Conservation (phyloP, 2,113 vertebrate species). For the Aix galericulata region DNA sequence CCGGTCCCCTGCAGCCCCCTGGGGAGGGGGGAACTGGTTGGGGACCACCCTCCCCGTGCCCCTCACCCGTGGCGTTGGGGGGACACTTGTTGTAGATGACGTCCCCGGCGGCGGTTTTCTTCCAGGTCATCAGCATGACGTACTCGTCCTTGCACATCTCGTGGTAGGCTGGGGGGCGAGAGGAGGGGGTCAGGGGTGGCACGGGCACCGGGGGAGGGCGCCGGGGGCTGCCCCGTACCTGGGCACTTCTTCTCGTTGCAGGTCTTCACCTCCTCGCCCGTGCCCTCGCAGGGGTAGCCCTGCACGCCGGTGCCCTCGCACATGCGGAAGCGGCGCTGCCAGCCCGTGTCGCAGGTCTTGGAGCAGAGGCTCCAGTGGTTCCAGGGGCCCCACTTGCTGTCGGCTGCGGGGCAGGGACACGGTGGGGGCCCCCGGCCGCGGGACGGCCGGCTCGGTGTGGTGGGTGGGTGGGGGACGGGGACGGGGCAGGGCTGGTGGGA, state of each 20-base stretch:
- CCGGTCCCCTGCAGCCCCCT: rapidly evolving
- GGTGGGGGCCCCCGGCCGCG: background rate
- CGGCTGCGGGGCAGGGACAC: conserved; percentile 70
- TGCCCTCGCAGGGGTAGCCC: conserved; percentile 93
- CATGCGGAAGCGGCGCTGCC: conserved; percentile 95
- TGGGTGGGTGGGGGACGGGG: rapidly evolving
- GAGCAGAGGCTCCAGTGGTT: conserved; percentile 97
- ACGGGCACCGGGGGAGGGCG: background rate
- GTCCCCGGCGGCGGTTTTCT: conserved; percentile 93
- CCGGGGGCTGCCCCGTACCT: conserved; percentile 70
- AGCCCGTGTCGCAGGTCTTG: conserved; percentile 95
- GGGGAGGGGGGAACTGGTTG: rapidly evolving
- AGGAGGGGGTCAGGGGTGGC: background rate
- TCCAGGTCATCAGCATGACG: conserved; percentile 90
- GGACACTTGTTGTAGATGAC: conserved; percentile 98
- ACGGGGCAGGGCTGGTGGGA: background rate
- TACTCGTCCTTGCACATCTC: conserved; percentile 96
- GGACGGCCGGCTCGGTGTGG: rapidly evolving
- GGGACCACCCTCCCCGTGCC: background rate
- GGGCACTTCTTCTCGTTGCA: conserved; percentile 98
- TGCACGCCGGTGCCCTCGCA: conserved; percentile 88
- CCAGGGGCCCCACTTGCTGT: conserved; percentile 96
- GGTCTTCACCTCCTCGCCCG: conserved; percentile 92
- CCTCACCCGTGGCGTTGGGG: conserved; percentile 93
- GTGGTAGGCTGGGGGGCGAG: conserved; percentile 79